Percentiles rank a stretch among this genome's conserved stretches.
Conservation (phyloP, 2,113 vertebrate genomes). For the Antechinus flavipes region DNA sequence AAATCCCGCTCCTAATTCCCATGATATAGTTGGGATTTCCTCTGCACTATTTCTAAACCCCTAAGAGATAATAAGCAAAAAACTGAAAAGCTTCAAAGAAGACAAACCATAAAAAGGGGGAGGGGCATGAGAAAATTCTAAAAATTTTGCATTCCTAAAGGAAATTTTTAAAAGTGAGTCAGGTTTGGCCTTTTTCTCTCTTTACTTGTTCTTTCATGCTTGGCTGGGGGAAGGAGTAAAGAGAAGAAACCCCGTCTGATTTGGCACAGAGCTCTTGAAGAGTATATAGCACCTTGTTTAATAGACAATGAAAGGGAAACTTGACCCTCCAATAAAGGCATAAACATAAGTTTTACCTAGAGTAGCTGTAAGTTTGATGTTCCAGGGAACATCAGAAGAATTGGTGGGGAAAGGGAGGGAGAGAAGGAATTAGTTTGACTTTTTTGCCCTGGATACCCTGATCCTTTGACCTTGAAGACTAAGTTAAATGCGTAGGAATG, state of each 20-base stretch:
- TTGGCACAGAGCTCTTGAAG: not conserved
- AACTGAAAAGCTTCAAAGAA: too few species aligned
- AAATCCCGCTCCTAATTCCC: not conserved
- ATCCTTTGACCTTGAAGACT: not conserved
- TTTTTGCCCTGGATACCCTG: not conserved
- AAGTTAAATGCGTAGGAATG: not conserved
- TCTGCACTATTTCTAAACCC: not conserved
- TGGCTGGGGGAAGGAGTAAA: not conserved
- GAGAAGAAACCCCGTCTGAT: not conserved
- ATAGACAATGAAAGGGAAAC: not conserved
- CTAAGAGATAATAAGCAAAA: too few species aligned
- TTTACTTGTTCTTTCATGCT: not conserved
- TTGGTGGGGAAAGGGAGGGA: not conserved
- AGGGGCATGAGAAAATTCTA: too few species aligned
- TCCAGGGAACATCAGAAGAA: not conserved
- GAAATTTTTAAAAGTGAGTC: too few species aligned
- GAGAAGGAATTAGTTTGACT: not conserved
- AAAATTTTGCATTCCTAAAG: too few species aligned
- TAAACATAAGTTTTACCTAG: not conserved
- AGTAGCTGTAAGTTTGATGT: not conserved
- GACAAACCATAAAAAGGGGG: too few species aligned
- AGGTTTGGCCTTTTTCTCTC: too few species aligned
- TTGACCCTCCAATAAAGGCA: not conserved
- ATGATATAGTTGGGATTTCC: not conserved
- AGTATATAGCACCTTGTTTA: not conserved